A percentile compares a stretch with the other conserved stretches of the same genome.
Evolutionary conservation across 2,888 invertebrate species (phyloP).

Genomic region (Oscheius onirici): DNA sequence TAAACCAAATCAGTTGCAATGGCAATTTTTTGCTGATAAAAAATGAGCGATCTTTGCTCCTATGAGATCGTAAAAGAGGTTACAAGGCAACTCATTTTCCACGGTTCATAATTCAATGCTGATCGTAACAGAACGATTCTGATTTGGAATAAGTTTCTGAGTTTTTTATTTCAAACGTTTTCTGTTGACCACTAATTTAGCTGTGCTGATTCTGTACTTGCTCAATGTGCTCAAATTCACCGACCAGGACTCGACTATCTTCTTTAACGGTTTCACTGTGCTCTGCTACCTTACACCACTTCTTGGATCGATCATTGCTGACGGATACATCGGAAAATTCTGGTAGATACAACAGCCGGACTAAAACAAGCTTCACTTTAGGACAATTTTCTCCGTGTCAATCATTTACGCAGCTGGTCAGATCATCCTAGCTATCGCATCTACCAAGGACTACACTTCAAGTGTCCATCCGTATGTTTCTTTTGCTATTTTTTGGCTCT

Average conservation of each 20-base stretch:
- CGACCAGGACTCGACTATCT: slow-evolving; percentile 83
- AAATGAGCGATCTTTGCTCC: not conserved
- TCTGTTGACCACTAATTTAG: slow-evolving; percentile 76
- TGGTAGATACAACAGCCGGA: slow-evolving; percentile 73
- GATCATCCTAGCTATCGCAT: slow-evolving; percentile 79
- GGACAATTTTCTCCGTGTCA: slow-evolving; percentile 88
- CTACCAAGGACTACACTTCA: slow-evolving; percentile 71
- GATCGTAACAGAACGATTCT: no score
- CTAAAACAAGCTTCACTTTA: slow-evolving; percentile 65
- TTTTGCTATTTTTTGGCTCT: slow-evolving; percentile 10
- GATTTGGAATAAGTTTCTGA: not conserved
- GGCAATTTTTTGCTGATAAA: not conserved
- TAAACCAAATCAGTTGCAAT: no score
- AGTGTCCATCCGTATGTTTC: slow-evolving; percentile 62
- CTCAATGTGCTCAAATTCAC: slow-evolving; percentile 81
- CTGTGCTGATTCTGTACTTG: slow-evolving; percentile 90
- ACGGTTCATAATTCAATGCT: no score
- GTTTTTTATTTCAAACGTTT: not conserved
- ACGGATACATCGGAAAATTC: slow-evolving; percentile 90
- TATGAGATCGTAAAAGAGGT: no score
- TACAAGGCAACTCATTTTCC: no score
- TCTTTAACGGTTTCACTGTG: slow-evolving; percentile 90
- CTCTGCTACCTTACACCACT: slow-evolving; percentile 89
- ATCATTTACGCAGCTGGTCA: slow-evolving; percentile 88
- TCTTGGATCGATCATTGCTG: slow-evolving; percentile 91